Conservation (phyloP, 2,888 invertebrate species). For the Yponomeuta malinellus region DNA sequence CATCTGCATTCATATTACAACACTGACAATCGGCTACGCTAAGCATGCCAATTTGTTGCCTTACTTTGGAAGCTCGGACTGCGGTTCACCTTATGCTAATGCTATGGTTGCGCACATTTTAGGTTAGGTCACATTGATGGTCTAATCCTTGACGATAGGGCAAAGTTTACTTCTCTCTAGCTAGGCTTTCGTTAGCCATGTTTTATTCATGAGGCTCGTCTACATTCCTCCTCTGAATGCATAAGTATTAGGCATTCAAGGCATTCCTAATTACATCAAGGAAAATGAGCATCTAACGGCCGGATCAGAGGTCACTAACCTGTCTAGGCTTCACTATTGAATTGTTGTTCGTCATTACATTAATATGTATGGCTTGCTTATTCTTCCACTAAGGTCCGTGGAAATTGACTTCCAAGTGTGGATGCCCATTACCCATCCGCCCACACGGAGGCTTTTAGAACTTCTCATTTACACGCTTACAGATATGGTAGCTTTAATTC, state of each 20-base stretch:
- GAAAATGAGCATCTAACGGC: slow-evolving; percentile 59
- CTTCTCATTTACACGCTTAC: slow-evolving; percentile 16
- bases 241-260: slow-evolving; percentile 36
- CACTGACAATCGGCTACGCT: too few species aligned
- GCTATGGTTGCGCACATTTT: slow-evolving; percentile 19
- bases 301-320: slow-evolving; percentile 65
- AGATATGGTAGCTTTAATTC: slow-evolving; percentile 4
- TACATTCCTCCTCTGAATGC: slow-evolving; percentile 31
- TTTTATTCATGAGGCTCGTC: slow-evolving; percentile 39
- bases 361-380: slow-evolving; percentile 61
- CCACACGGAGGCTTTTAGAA: slow-evolving; percentile 15
- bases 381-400: slow-evolving; percentile 55
- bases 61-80: too few species aligned
- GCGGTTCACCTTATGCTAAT: neutral
- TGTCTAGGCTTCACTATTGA: slow-evolving; percentile 50
- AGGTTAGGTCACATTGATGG: slow-evolving; percentile 18
- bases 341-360: slow-evolving; percentile 64
- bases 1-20: too few species aligned
- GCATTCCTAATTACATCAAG: slow-evolving; percentile 58
- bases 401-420: slow-evolving; percentile 51
- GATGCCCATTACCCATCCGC: slow-evolving; percentile 49
- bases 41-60: too few species aligned
- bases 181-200: slow-evolving; percentile 26
- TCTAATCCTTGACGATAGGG: slow-evolving; percentile 21
- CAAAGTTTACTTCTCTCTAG: slow-evolving; percentile 15